Conservation (phyloP, 2,113 vertebrate species). For the Nanorana parkeri region DNA sequence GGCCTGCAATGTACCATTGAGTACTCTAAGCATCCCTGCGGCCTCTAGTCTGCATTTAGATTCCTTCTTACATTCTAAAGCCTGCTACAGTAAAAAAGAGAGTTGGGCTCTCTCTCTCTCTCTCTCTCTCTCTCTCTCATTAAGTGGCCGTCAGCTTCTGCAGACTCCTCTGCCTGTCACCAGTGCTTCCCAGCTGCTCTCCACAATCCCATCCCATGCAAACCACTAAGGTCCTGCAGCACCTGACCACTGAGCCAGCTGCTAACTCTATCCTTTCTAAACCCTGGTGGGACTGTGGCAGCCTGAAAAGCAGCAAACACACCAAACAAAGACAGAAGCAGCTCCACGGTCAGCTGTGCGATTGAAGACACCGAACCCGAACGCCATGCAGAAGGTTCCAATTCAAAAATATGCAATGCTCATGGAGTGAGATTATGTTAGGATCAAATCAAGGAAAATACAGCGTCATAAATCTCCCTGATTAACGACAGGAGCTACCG, state of each 20-base stretch:
- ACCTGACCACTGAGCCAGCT: background rate
- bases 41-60: too few relatives aligned
- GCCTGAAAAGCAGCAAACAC: background rate
- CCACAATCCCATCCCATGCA: background rate
- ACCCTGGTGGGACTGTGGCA: background rate
- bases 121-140: background rate
- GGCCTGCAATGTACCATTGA: too few relatives aligned
- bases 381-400: too few relatives aligned
- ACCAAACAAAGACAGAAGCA: background rate
- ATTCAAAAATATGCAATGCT: too few relatives aligned
- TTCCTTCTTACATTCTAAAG: too few relatives aligned
- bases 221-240: background rate
- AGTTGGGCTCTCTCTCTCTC: background rate
- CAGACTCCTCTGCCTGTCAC: background rate
- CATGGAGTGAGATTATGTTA: too few relatives aligned
- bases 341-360: background rate
- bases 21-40: too few relatives aligned
- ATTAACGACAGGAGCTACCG: too few relatives aligned
- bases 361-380: background rate
- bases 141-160: background rate
- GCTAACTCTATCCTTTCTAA: background rate
- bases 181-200: background rate
- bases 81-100: too few relatives aligned
- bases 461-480: too few relatives aligned
- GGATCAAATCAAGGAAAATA: too few relatives aligned